Base-by-base conservation (phyloP, 2,888 invertebrate species). In the Rhopalosiphum nymphaeae region DNA sequence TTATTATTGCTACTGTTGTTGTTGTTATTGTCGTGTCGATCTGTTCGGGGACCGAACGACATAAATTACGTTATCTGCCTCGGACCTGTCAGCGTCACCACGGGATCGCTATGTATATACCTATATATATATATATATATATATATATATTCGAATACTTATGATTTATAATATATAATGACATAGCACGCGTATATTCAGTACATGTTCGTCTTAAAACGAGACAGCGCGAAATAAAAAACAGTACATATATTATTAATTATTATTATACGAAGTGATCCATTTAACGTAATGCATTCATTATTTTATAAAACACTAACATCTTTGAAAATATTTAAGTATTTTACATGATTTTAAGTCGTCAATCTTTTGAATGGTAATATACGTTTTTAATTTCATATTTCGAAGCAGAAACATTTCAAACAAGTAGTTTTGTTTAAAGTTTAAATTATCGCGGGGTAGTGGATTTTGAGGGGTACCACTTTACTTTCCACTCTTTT, bases 61-160 rank as follows among this genome's bases (percentile, higher is more conserved):
- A 89, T 91, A 78, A 91, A 91, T 90, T 57, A 46, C 53, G 53
- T 88, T 53, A 88, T 88, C 88, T 88, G 25, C 46, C 53, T 88
- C 36, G 53, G 36, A 88, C 88, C 88, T 53, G 88, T 88, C 88
- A 88, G 36, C 36, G 53, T 53, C 53, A 36, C 16, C 49, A 21
- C 53, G 53, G 88, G 88, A 85, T 85, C 44, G 85, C 29, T 44
- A 25, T 26, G 11, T 46, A 44, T 44, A 44, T 44, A 44, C 4
- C 1, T 44, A 44, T 44, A 44, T 44, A 44, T 26, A 26, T 46
- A 44, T 44, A 44, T 44, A 44, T 44, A 44, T 44, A 44, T 44
- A 44, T 44, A 44, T 26, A 85, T 29, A 36, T 5, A n/a, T 3
- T 84, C 36, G 11, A 44, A 44, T 44, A 44, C 29, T 42, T 44